A percentile compares a stretch with the other conserved stretches of the same genome.
Conservation (phyloP, 2,113 vertebrate species). For the Centropus unirufus region DNA sequence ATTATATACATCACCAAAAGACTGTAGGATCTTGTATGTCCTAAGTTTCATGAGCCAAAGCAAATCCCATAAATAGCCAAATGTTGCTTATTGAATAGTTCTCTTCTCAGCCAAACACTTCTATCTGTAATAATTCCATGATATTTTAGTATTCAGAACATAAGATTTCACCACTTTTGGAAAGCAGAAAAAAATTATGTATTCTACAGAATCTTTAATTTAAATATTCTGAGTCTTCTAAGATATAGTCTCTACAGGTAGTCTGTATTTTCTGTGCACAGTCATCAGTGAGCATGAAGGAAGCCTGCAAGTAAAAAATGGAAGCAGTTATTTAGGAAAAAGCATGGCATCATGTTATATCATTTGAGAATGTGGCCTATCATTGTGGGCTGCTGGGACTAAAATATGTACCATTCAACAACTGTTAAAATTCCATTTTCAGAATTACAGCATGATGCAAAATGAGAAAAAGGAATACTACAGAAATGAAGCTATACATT, state of each 20-base stretch:
- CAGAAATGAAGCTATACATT: constrained; percentile 11
- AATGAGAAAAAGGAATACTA: constrained; percentile 25
- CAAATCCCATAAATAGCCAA: not conserved
- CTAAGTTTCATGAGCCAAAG: not conserved
- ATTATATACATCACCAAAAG: not conserved
- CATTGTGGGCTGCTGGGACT: constrained; percentile 62
- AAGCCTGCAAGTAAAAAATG: constrained; percentile 67
- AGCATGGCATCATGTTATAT: constrained; percentile 76
- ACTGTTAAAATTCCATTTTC: constrained; percentile 70
- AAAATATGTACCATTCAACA: constrained; percentile 71
- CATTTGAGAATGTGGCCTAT: constrained; percentile 75
- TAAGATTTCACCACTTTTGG: not conserved
- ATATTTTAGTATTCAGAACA: not conserved
- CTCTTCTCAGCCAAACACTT: not conserved
- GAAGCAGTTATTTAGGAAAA: constrained; percentile 72
- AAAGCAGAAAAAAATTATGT: not conserved
- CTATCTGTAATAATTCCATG: not conserved
- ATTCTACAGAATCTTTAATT: not conserved
- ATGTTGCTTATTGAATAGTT: not conserved
- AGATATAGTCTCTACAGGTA: constrained; percentile 46
- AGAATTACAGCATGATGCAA: constrained; percentile 26
- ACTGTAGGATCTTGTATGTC: not conserved
- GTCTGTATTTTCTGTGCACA: constrained; percentile 49
- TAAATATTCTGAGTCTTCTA: not conserved
- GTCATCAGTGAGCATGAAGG: constrained; percentile 40